phyloP scores from a whole-genome alignment of 2,888 invertebrate species.

The Stenodema calcarata region DNA sequence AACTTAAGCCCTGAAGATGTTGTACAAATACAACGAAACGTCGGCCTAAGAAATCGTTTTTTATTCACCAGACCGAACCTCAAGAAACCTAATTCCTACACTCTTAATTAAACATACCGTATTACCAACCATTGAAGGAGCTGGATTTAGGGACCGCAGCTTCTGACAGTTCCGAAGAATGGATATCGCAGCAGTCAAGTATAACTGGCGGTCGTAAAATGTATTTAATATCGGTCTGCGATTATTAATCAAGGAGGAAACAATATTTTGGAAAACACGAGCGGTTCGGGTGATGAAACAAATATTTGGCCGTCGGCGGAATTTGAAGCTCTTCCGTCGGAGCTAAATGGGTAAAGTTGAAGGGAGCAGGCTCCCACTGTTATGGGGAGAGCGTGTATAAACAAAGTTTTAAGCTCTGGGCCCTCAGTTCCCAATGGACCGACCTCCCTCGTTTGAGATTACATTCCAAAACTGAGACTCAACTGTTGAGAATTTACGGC shows the following conservation, averaged over 20 bases:
- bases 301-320: constrained; percentile 45
- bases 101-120: too few species aligned
- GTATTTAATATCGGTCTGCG: constrained; percentile 5
- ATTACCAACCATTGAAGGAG: too few species aligned
- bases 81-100: too few species aligned
- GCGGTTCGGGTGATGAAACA: constrained; percentile 31
- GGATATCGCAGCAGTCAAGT: not conserved
- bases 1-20: too few species aligned
- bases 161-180: not conserved
- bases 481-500: constrained; percentile 47
- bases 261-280: constrained; percentile 42
- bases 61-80: too few species aligned
- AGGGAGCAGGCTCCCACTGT: constrained; percentile 38
- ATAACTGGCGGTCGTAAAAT: not conserved
- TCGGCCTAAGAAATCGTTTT: too few species aligned
- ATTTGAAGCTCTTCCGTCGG: constrained; percentile 36
- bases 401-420: constrained; percentile 44
- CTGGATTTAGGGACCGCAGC: not conserved
- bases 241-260: constrained; percentile 13
- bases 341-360: constrained; percentile 48
- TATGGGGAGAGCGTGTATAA: constrained; percentile 46
- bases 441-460: constrained; percentile 42
- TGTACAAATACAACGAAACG: too few species aligned
- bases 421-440: constrained; percentile 45
- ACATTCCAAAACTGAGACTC: constrained; percentile 46